phyloP scores from a whole-genome alignment of 2,888 invertebrate genomes.

The Unio pictorum region DNA sequence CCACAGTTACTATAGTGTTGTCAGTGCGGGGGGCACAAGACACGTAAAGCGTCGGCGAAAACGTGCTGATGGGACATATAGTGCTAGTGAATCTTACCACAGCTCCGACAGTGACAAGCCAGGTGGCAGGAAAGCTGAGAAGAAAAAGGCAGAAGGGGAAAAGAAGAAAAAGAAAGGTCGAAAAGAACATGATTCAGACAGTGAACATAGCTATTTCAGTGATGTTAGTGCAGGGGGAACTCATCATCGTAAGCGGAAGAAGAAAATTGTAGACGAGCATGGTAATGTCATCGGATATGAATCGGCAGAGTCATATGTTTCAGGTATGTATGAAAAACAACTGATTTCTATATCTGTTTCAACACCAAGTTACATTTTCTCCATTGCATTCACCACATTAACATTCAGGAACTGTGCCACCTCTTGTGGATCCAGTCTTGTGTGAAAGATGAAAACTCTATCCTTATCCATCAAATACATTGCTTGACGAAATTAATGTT shows the following conservation, averaged over 20 bases:
- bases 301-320: constrained; percentile 46
- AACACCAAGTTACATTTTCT: not conserved
- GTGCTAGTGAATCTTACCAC: constrained; percentile 67
- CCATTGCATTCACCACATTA: not conserved
- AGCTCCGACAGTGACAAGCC: constrained; percentile 56
- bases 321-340: constrained; percentile 11
- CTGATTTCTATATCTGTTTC: not conserved
- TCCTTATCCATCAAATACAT: no score
- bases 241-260: constrained; percentile 47
- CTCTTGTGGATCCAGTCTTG: no score
- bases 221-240: constrained; percentile 68
- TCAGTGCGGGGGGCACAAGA: constrained; percentile 67
- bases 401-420: no score
- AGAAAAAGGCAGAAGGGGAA: constrained; percentile 45
- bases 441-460: no score
- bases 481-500: no score
- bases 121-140: constrained; percentile 52
- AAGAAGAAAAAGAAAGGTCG: constrained; percentile 46
- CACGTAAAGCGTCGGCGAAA: constrained; percentile 58
- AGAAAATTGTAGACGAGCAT: constrained; percentile 62
- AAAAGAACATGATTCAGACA: constrained; percentile 61
- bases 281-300: constrained; percentile 67
- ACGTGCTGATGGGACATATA: constrained; percentile 67
- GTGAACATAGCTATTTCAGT: constrained; percentile 67
- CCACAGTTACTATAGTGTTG: constrained; percentile 67